Conservation (phyloP, 2,888 invertebrate species). For the Nymphalis urticae region DNA sequence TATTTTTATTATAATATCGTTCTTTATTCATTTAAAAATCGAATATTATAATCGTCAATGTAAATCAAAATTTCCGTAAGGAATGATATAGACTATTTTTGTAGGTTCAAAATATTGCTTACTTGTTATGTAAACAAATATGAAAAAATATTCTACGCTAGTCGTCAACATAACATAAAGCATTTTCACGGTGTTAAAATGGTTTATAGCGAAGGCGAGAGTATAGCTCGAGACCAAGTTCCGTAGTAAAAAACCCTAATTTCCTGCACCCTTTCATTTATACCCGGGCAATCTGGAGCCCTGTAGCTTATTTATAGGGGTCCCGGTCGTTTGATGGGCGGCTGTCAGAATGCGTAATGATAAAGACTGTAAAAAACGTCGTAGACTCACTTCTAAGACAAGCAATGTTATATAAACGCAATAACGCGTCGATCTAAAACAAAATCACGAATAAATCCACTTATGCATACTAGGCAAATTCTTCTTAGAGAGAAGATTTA, state of each 20-base stretch:
- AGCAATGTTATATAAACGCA: too few relatives aligned
- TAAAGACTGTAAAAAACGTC: conserved; percentile 69
- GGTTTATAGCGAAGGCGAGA: conserved; percentile 66
- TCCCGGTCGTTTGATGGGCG: conserved; percentile 74
- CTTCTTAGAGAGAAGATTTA: too few relatives aligned
- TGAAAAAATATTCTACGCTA: not conserved
- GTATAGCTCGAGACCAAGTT: conserved; percentile 55
- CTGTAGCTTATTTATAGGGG: conserved; percentile 77
- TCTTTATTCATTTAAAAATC: too few relatives aligned
- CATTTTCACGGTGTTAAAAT: conserved; percentile 72
- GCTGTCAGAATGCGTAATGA: conserved; percentile 77
- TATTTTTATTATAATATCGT: too few relatives aligned
- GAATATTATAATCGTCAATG: too few relatives aligned
- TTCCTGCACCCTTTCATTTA: conserved; percentile 81
- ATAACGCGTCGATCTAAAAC: too few relatives aligned
- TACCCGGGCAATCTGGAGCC: conserved; percentile 77
- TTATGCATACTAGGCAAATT: too few relatives aligned
- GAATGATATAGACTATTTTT: too few relatives aligned
- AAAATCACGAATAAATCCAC: too few relatives aligned
- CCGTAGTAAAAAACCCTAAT: conserved; percentile 80
- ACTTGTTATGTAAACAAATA: not conserved
- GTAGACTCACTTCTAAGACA: conserved; percentile 48
- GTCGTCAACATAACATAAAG: conserved; percentile 24
- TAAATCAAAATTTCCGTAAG: too few relatives aligned
- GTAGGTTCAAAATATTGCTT: too few relatives aligned